These are phyloP conservation scores for Chinchilla lanigera DNA, from an alignment of 2,113 vertebrate genomes.

Conservation along the genomic window DNA sequence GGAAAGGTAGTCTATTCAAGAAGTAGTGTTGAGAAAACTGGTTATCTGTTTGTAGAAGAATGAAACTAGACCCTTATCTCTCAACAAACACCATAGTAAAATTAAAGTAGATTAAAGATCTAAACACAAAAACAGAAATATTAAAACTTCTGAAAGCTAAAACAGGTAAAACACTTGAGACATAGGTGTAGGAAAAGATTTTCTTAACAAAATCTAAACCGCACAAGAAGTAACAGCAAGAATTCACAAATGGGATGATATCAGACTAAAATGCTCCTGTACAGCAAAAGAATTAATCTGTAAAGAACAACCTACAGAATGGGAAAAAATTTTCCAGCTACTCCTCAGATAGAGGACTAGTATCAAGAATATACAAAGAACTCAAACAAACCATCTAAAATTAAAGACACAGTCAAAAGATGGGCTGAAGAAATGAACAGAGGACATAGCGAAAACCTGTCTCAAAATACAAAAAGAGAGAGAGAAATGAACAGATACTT, in stretches of 20 bases:
- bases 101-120: background rate
- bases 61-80: background rate
- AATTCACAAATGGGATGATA: background rate
- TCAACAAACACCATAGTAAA: background rate
- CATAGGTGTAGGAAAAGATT: background rate
- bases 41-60: background rate
- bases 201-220: background rate
- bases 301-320: background rate
- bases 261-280: background rate
- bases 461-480: background rate
- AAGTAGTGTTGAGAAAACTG: background rate
- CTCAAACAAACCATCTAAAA: background rate
- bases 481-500: background rate
- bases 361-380: background rate
- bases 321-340: background rate
- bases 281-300: background rate
- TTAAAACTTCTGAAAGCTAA: background rate
- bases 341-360: background rate
- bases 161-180: background rate
- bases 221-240: background rate
- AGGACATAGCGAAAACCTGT: background rate
- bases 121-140: background rate
- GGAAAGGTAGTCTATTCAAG: background rate
- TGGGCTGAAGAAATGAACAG: background rate
- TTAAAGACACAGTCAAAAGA: background rate